phyloP scores from a whole-genome alignment of 2,888 invertebrate genomes.

The Cryptus viduatorius region DNA sequence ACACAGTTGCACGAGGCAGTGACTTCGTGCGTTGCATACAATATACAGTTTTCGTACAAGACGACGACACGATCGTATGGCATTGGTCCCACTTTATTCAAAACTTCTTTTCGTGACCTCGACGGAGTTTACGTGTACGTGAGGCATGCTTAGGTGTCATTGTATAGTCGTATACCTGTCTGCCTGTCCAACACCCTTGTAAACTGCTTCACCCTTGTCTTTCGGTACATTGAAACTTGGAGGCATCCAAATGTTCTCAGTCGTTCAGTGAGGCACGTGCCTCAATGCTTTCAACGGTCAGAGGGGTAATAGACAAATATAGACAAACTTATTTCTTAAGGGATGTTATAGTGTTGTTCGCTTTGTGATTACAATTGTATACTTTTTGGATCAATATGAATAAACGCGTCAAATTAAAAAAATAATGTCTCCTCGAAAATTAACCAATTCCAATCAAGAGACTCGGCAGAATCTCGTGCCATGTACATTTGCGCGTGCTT shows the following conservation, averaged over 20 bases:
- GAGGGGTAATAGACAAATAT: not conserved
- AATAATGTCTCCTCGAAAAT: not conserved
- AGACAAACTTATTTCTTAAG: not conserved
- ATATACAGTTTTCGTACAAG: conserved; percentile 9
- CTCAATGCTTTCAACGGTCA: not conserved
- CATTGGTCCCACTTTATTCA: conserved; percentile 23
- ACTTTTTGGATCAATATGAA: not conserved
- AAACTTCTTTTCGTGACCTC: conserved; percentile 35
- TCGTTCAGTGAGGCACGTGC: not conserved
- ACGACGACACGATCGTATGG: not conserved
- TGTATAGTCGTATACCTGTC: not conserved
- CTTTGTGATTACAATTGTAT: not conserved
- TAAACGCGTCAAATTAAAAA: not conserved
- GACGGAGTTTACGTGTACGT: conserved; percentile 5
- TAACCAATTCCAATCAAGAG: no score
- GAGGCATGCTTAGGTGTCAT: not conserved
- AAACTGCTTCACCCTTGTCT: conserved; percentile 1
- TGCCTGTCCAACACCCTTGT: not conserved
- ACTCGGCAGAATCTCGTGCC: no score
- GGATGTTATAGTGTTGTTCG: not conserved
- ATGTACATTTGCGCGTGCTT: no score
- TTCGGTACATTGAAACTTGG: conserved; percentile 1
- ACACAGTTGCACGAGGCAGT: not conserved
- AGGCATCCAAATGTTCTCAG: not conserved
- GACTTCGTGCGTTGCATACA: conserved; percentile 21